phyloP scores from a whole-genome alignment of 2,797 vertebrate species.

The Botia almorhae region DNA sequence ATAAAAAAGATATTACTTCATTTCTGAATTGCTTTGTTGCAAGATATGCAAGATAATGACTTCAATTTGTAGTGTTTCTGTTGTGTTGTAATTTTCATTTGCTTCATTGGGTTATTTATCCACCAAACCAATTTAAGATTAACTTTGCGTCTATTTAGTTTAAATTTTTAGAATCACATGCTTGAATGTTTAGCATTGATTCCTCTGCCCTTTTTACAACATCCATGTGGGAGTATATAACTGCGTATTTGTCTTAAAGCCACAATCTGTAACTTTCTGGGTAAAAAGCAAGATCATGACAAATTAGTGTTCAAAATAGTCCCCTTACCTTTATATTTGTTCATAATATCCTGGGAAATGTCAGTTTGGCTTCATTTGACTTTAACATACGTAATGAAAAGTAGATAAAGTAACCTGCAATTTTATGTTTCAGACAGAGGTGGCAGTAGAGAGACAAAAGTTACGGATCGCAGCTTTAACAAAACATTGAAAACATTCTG shows the following conservation, averaged over 20 bases:
- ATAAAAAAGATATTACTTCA: not conserved
- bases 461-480: no score
- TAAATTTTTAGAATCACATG: not conserved
- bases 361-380: no score
- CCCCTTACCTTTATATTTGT: no score
- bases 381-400: no score
- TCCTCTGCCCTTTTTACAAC: not conserved
- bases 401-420: no score
- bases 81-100: not conserved
- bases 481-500: not conserved
- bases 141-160: no score
- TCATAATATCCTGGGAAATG: no score
- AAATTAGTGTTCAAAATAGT: no score
- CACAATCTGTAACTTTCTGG: no score
- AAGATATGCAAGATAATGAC: slow-evolving; percentile 1
- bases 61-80: not conserved
- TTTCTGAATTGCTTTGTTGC: not conserved
- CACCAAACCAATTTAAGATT: not conserved
- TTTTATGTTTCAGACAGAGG: no score
- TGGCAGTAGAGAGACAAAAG: no score
- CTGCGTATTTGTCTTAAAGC: not conserved
- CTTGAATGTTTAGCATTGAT: not conserved
- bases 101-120: not conserved
- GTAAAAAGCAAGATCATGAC: no score
- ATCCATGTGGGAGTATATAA: not conserved